Evolutionary conservation across 1,140 invertebrate genomes (phyloP).

Genomic region (Dendroctonus ponderosae): DNA sequence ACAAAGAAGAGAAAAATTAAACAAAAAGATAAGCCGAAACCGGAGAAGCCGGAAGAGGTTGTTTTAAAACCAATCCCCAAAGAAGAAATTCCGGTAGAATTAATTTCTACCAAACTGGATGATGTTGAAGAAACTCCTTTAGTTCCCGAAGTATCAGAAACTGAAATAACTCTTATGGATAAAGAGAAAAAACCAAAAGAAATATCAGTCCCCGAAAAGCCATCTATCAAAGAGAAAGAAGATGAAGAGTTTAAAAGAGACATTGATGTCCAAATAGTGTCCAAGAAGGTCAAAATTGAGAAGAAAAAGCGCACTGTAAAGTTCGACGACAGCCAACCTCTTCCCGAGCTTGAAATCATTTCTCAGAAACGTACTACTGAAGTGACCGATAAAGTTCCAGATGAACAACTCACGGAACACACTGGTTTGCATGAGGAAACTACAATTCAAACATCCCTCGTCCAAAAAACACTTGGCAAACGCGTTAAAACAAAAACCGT

Average conservation of each 20-base stretch:
- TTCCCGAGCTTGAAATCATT: conserved; percentile 58
- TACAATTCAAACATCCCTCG: conserved; percentile 47
- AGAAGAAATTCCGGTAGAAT: conserved; percentile 36
- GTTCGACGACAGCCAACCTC: conserved; percentile 53
- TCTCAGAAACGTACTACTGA: conserved; percentile 49
- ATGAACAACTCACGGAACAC: conserved; percentile 54
- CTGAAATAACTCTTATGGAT: conserved; percentile 48
- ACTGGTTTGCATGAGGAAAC: conserved; percentile 48
- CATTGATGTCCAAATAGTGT: conserved; percentile 55
- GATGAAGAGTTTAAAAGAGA: conserved; percentile 52
- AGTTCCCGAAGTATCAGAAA: conserved; percentile 46
- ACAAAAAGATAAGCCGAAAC: conserved; percentile 22
- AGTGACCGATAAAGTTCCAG: conserved; percentile 53
- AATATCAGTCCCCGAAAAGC: conserved; percentile 48
- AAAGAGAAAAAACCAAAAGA: conserved; percentile 44
- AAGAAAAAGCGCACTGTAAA: conserved; percentile 49
- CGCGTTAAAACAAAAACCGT: conserved; percentile 53
- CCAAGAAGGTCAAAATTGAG: conserved; percentile 53
- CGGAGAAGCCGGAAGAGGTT: conserved; percentile 36
- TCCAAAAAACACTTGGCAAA: conserved; percentile 57
- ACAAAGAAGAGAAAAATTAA: conserved; percentile 31
- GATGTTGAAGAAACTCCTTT: conserved; percentile 41
- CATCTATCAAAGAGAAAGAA: conserved; percentile 48
- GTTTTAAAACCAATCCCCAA: neutral
- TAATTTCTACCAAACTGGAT: conserved; percentile 48